phyloP scores from a whole-genome alignment of 2,797 vertebrate genomes.

The Eospalax fontanierii region DNA sequence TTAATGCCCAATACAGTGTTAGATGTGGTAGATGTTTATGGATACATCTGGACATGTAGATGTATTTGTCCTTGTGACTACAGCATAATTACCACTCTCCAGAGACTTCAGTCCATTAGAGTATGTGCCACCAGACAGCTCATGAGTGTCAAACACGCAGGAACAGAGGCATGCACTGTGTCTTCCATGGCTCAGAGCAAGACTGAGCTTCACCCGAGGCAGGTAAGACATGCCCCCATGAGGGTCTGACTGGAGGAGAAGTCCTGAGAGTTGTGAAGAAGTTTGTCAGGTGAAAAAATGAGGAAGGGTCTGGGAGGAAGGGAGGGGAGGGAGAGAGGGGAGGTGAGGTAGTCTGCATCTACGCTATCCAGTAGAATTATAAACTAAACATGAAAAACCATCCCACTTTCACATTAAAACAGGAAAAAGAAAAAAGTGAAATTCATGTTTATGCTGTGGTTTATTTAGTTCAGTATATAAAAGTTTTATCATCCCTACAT shows the following conservation, averaged over 20 bases:
- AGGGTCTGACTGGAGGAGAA: background rate
- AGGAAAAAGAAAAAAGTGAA: background rate
- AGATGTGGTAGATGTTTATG: rapidly evolving
- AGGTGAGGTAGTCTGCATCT: too few relatives aligned
- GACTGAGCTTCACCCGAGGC: rapidly evolving
- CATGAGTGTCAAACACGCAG: rapidly evolving
- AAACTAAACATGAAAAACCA: background rate
- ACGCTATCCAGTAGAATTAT: background rate
- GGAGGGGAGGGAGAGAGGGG: background rate
- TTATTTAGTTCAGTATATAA: background rate
- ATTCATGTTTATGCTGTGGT: too few relatives aligned
- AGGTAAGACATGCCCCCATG: too few relatives aligned
- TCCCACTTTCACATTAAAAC: background rate
- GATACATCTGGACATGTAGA: background rate
- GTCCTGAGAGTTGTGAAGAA: background rate
- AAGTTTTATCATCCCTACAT: background rate
- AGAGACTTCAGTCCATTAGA: background rate
- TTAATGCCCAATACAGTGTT: background rate
- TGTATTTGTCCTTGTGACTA: background rate
- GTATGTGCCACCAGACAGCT: background rate
- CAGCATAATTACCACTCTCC: too few relatives aligned
- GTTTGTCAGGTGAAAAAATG: too few relatives aligned
- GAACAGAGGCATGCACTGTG: rapidly evolving
- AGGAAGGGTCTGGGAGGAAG: rapidly evolving
- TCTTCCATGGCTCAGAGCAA: background rate